Conservation (phyloP, 2,797 vertebrate species). For the Channallabes apus region DNA sequence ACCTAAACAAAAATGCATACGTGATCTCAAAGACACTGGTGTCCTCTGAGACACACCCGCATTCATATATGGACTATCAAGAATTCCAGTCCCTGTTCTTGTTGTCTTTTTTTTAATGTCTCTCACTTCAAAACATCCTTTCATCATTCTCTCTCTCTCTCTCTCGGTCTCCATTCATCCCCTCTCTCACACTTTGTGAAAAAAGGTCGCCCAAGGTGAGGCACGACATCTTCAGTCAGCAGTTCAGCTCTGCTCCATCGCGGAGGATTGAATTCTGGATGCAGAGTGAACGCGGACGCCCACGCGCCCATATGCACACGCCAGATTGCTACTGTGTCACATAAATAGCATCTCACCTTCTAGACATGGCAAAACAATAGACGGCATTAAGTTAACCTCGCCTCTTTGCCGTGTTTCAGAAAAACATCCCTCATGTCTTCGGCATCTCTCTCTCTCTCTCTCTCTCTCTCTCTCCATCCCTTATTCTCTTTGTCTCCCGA, state of each 20-base stretch:
- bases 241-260: constrained; percentile 33
- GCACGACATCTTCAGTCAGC: constrained; percentile 44
- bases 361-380: constrained; percentile 41
- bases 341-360: constrained; percentile 42
- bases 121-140: constrained; percentile 1
- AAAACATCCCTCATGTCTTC: constrained; percentile 56
- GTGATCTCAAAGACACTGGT: not conserved
- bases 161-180: not conserved
- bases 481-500: not conserved
- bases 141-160: not conserved
- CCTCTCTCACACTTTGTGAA: constrained; percentile 10
- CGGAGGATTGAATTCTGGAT: constrained; percentile 31
- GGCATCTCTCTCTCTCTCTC: constrained; percentile 36
- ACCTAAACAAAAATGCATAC: not conserved
- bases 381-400: constrained; percentile 49
- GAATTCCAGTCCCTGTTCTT: not conserved
- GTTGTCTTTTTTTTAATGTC: not conserved
- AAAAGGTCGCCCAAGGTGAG: constrained; percentile 51
- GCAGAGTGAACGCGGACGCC: constrained; percentile 10
- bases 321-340: constrained; percentile 23
- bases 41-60: not conserved
- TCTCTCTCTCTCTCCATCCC: constrained; percentile 18
- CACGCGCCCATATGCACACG: constrained; percentile 20
- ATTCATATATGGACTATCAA: not conserved
- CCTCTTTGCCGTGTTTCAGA: constrained; percentile 61